Conservation (phyloP, 2,888 invertebrate species). For the Troides aeacus region DNA sequence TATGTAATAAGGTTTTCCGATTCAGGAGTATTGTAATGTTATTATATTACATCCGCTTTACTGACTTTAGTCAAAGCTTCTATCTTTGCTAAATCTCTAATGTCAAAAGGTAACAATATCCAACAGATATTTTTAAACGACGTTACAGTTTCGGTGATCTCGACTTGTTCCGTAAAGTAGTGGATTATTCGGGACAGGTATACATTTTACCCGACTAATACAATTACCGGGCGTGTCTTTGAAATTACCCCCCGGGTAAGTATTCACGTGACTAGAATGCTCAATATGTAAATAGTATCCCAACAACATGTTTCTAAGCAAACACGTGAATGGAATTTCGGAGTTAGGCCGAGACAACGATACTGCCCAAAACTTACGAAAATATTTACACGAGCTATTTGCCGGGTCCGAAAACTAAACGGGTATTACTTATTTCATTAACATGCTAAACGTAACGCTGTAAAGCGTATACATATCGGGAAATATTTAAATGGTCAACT, state of each 20-base stretch:
- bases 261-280: constrained; percentile 26
- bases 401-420: neutral
- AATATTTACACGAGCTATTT: constrained; percentile 1
- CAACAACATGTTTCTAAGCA: constrained; percentile 24
- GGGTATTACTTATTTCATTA: neutral
- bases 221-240: constrained; percentile 26
- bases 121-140: too few species aligned
- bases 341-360: constrained; percentile 17
- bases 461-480: neutral
- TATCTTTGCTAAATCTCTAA: too few species aligned
- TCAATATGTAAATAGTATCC: constrained; percentile 27
- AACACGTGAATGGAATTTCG: constrained; percentile 22
- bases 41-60: too few species aligned
- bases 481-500: neutral
- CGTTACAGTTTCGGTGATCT: too few species aligned
- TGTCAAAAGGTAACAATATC: too few species aligned
- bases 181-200: constrained; percentile 19
- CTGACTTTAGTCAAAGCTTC: too few species aligned
- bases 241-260: constrained; percentile 23
- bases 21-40: too few species aligned
- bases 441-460: neutral
- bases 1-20: too few species aligned
- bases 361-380: constrained; percentile 9
- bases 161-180: neutral
- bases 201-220: constrained; percentile 24